Conservation (phyloP, 2,888 invertebrate species). For the Bruchidius siliquastri region DNA sequence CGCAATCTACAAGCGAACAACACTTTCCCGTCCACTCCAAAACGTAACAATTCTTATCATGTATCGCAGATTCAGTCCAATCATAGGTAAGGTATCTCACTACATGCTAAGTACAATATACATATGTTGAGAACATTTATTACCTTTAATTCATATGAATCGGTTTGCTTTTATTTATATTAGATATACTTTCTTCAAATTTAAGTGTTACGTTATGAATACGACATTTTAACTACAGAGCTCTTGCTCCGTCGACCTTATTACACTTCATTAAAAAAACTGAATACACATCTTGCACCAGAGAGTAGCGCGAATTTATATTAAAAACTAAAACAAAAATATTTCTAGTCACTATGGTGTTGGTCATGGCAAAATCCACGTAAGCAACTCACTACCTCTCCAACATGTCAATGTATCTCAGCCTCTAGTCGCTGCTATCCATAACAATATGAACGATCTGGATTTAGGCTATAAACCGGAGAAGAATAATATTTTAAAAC, state of each 20-base stretch:
- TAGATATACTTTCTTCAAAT: too few species aligned
- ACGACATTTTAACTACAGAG: too few species aligned
- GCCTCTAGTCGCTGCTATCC: constrained; percentile 41
- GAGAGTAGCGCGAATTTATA: constrained; percentile 9
- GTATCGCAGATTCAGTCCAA: constrained; percentile 33
- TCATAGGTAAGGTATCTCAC: constrained; percentile 13
- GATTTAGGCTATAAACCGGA: constrained; percentile 39
- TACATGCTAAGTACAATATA: too few species aligned
- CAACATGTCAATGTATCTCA: constrained; percentile 44
- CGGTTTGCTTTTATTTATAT: too few species aligned
- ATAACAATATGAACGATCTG: constrained; percentile 44
- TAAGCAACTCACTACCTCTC: constrained; percentile 47
- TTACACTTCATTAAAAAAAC: too few species aligned
- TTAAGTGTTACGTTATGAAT: too few species aligned
- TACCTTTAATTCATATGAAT: too few species aligned
- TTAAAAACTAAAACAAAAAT: constrained; percentile 26
- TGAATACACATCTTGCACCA: too few species aligned
- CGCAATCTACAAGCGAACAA: constrained; percentile 31
- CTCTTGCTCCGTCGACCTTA: too few species aligned
- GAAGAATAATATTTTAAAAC: constrained; percentile 38
- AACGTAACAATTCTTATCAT: constrained; percentile 41
- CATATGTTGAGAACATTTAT: constrained; percentile 6
- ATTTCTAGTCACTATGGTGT: constrained; percentile 38
- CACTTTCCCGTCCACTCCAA: constrained; percentile 44
- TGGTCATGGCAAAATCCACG: constrained; percentile 45